Evolutionary conservation across 23 tunicate species (phyloP), one percentile per base, ranked within the genome.

Genomic region (Styela clava): DNA sequence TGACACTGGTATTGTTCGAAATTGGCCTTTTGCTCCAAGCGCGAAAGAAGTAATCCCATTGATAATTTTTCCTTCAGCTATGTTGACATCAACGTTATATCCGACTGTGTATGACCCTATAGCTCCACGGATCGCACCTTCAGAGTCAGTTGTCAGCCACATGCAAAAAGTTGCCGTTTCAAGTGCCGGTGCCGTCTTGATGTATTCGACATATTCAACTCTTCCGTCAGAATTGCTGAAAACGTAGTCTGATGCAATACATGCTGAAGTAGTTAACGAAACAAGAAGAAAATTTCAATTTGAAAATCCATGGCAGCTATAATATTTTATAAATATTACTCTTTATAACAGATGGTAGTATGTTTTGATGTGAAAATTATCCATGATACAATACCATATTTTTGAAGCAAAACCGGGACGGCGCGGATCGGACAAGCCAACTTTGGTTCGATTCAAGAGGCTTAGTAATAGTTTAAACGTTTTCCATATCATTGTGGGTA

Each of bases 121-220:
- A 16, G 78, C 32, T 29, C 78, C 78, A 19, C 52, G 51, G 16
- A 73, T 73, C 78, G 26, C 0, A 16, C 78, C 78, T 23, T 73
- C 22, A 52, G 16, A 16, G 52, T 24, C 56, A 0, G 78, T 73
- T 16, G 78, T 73, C 9, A 73, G 20, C 34, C 78, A 25, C 16
- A 52, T 0, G 56, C 78, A 73, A 16, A 73, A 23, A 16, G 78
- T 31, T 16, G 31, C 19, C 22, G 16, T 27, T 29, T 67, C 24
- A 12, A 67, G 24, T 1, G 30, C 0, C 0, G 71, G 71, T 16
- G 22, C 31, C 71, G 30, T 18, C 16, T 24, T 22, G 16, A 24
- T 67, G 31, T 25, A 27, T 67, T 67, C 71, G 31, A 67, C 24
- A 67, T 67, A 67, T 22, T 67, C 23, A 18, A 29, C 31, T 18